A percentile compares a stretch with the other conserved stretches of the same genome.
These are phyloP conservation scores for Pogonocichla stellata DNA, from an alignment of 2,113 vertebrate genomes.

Conservation along the genomic window DNA sequence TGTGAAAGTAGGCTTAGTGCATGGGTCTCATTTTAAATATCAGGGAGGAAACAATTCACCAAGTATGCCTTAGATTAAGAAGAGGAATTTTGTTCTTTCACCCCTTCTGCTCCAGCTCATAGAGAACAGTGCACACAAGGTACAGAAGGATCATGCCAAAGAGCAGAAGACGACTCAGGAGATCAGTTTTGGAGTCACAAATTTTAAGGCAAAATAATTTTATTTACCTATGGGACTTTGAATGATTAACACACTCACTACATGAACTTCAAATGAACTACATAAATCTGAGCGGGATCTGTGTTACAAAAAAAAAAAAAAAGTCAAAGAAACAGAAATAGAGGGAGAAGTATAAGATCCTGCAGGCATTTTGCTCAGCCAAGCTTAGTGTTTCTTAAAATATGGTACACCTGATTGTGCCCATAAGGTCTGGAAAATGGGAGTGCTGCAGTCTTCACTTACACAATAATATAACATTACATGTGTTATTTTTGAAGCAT, in stretches of 20 bases:
- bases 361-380: constrained; percentile 4
- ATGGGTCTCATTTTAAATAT: neutral
- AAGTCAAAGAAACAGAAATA: neutral
- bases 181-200: neutral
- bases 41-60: neutral
- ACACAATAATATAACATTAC: neutral
- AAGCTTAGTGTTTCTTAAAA: constrained; percentile 32
- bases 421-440: neutral
- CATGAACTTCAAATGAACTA: constrained; percentile 40
- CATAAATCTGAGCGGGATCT: neutral
- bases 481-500: neutral
- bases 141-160: neutral
- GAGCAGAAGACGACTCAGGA: neutral
- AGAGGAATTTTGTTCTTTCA: neutral
- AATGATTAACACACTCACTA: neutral
- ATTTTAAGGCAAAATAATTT: constrained; percentile 4
- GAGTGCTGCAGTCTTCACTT: neutral
- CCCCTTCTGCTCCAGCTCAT: neutral
- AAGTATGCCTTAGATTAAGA: neutral
- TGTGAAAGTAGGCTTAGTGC: neutral
- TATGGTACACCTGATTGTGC: neutral
- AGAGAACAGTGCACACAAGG: neutral
- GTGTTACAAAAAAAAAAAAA: neutral
- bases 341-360: neutral
- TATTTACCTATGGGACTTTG: neutral